Evolutionary conservation across 2,888 invertebrate species (phyloP).

Genomic region (Cenopis cana): DNA sequence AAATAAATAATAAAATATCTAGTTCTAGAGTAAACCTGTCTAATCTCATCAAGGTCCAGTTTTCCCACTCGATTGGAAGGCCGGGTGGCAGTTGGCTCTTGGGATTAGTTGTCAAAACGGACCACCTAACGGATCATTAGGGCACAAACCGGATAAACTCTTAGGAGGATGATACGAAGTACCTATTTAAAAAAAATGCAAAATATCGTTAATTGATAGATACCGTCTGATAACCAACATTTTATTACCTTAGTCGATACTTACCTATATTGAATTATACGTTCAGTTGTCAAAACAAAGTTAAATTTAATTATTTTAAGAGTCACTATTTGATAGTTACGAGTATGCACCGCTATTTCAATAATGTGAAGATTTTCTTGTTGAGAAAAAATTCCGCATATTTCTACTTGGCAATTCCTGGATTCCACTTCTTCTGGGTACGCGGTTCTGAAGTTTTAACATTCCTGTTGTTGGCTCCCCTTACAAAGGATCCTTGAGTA

Average conservation of each 20-base stretch:
- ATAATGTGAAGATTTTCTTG: slow-evolving; percentile 3
- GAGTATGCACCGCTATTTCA: background rate
- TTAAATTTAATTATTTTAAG: background rate
- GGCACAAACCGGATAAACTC: too few species aligned
- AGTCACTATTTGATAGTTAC: background rate
- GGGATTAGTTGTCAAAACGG: too few species aligned
- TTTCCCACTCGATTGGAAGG: too few species aligned
- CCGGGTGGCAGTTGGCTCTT: too few species aligned
- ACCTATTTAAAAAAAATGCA: too few species aligned
- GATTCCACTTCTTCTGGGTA: background rate
- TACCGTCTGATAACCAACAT: background rate
- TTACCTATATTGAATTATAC: background rate
- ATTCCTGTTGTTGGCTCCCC: slow-evolving; percentile 23
- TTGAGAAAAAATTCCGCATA: slow-evolving; percentile 14
- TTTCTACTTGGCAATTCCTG: background rate
- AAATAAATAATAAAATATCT: too few species aligned
- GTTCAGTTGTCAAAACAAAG: too few species aligned
- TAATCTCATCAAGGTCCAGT: too few species aligned
- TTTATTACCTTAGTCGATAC: background rate
- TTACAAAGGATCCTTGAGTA: slow-evolving; percentile 13
- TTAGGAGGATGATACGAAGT: too few species aligned
- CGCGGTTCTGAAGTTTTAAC: slow-evolving; percentile 16
- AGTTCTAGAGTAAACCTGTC: too few species aligned
- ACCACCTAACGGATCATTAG: too few species aligned
- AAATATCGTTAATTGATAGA: background rate